phyloP scores from a whole-genome alignment of 2,797 vertebrate genomes.

The Tangara arthus region DNA sequence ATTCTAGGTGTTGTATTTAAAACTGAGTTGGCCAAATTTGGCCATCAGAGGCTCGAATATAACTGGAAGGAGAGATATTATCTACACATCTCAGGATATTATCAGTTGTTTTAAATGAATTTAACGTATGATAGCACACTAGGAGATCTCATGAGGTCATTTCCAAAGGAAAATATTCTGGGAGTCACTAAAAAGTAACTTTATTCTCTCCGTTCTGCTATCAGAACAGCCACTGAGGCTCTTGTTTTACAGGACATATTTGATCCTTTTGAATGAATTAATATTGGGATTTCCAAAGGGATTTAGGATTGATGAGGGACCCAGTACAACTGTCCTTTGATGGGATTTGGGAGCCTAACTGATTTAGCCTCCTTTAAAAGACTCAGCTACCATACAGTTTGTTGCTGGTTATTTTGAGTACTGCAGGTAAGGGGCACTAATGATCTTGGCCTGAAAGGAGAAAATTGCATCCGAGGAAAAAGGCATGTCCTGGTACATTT shows the following conservation, averaged over 20 bases:
- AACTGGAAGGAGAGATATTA: background rate
- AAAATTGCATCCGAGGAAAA: background rate
- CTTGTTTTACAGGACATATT: background rate
- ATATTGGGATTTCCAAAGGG: background rate
- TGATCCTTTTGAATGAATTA: background rate
- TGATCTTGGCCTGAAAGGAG: background rate
- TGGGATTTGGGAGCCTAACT: background rate
- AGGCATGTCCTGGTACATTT: background rate
- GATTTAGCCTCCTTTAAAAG: background rate
- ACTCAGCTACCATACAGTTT: background rate
- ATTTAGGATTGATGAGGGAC: background rate
- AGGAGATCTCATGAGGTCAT: background rate
- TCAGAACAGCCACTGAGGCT: background rate
- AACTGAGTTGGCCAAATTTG: conserved; percentile 19
- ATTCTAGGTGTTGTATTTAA: conserved; percentile 57
- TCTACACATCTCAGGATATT: background rate
- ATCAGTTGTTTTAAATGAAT: background rate
- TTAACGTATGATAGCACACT: background rate
- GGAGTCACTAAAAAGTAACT: background rate
- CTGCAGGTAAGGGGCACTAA: conserved; percentile 7
- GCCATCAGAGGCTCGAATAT: background rate
- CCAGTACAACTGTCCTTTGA: background rate
- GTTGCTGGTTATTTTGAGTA: background rate
- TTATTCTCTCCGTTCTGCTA: background rate
- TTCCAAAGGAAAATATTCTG: background rate